A percentile compares a stretch with the other conserved stretches of the same genome.
These are phyloP conservation scores for Heliconius melpomene DNA, from an alignment of 1,140 invertebrate genomes.

Conservation along the genomic window DNA sequence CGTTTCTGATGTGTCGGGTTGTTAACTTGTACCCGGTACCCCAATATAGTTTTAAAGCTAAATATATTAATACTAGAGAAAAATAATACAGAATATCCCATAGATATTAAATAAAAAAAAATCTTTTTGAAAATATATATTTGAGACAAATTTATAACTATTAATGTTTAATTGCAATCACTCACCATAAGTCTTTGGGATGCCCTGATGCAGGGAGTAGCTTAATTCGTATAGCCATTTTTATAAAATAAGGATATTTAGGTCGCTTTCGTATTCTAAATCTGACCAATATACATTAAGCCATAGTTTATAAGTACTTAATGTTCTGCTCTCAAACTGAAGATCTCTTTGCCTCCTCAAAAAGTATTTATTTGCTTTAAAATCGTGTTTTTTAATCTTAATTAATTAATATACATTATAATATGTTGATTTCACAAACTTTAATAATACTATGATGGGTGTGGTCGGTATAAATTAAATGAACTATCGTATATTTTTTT, in stretches of 20 bases:
- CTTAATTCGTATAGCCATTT: slow-evolving; percentile 25
- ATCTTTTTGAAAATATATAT: not conserved
- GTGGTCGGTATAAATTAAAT: not conserved
- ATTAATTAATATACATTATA: not conserved
- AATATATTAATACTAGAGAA: too few species aligned
- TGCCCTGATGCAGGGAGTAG: slow-evolving; percentile 12
- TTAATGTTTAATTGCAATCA: not conserved
- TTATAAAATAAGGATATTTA: slow-evolving; percentile 3
- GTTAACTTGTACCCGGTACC: not conserved
- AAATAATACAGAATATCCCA: too few species aligned
- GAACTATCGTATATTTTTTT: not conserved
- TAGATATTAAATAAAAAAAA: too few species aligned
- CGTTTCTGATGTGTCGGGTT: too few species aligned
- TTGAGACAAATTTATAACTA: not conserved
- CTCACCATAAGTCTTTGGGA: not conserved
- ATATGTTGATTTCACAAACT: slow-evolving; percentile 16
- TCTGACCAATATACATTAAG: slow-evolving; percentile 21
- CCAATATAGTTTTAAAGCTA: too few species aligned
- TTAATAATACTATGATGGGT: not conserved
- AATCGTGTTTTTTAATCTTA: not conserved
- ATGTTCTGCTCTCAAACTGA: slow-evolving; percentile 13
- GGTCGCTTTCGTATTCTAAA: slow-evolving; percentile 24
- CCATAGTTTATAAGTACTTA: slow-evolving; percentile 28
- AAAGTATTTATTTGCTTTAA: slow-evolving; percentile 15
- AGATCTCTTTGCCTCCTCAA: slow-evolving; percentile 17